phyloP scores from a whole-genome alignment of 2,797 vertebrate genomes.

The Mycteria americana region DNA sequence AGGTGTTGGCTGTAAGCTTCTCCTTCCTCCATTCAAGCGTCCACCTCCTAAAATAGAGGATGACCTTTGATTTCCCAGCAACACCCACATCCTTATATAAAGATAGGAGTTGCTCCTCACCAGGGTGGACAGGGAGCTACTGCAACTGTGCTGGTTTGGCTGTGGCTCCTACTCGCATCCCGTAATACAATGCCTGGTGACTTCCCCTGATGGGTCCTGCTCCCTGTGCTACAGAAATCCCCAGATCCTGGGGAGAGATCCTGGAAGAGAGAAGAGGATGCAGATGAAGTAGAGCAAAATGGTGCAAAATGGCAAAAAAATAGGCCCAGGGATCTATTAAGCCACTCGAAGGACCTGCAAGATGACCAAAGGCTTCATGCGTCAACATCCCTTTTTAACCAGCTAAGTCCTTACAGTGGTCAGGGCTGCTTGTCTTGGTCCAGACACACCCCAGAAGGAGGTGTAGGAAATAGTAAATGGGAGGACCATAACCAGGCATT shows the following conservation, averaged over 20 bases:
- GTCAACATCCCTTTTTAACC: not conserved
- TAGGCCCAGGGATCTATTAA: not conserved
- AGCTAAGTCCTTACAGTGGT: not conserved
- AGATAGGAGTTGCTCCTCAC: not conserved
- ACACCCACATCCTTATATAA: constrained; percentile 3
- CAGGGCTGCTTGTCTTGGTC: not conserved
- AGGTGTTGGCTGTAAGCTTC: constrained; percentile 41
- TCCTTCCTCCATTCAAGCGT: constrained; percentile 36
- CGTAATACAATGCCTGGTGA: not conserved
- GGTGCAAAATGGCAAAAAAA: not conserved
- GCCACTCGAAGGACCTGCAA: not conserved
- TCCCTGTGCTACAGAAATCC: not conserved
- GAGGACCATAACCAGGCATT: not conserved
- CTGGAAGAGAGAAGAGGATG: not conserved
- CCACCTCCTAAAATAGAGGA: constrained; percentile 19
- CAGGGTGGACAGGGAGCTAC: not conserved
- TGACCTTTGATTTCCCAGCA: constrained; percentile 2
- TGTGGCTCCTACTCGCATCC: not conserved
- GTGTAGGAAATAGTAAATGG: not conserved
- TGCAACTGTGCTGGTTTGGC: not conserved
- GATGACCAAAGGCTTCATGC: not conserved
- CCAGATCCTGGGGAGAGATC: not conserved
- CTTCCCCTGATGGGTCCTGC: not conserved
- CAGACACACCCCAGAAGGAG: not conserved
- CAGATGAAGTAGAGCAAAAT: not conserved